Base-by-base conservation (phyloP, 2,113 vertebrate species). In the Lanius collurio region DNA sequence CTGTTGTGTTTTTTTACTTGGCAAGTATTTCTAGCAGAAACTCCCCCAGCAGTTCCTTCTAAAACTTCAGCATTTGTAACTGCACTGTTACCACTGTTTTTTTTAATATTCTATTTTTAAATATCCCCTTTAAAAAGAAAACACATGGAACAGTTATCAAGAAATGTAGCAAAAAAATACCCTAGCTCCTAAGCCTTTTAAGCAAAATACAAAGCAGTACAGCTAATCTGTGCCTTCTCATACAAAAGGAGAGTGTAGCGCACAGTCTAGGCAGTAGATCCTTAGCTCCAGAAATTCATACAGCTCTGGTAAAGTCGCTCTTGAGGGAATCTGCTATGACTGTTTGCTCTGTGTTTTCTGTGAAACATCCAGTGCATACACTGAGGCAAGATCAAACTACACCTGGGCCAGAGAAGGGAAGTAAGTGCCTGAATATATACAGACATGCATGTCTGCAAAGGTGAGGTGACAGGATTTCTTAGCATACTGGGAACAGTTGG, bases 91-190 rank as follows among this genome's bases (percentile, higher is more conserved):
- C 49, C 18, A 12, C 1, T 81, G 39, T 13, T 2, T n/a, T 83
- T 65, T 73, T 83, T 26, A 79, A 76, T 77, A n/a, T 21, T 85
- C 63, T 88, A 24, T 79, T 95, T 94, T 88, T 15, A 93, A 94
- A 60, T 64, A 27, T 74, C 39, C 28, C 42, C 46, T 88, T 77
- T 50, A 50, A 83, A 90, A 93, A 74, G 26, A 86, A 80, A 93
- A 70, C 46, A 37, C 27, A 16, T 49, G 15, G 10, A 83, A 60
- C 23, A 28, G 23, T 86, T 92, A 60, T 13, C 64, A 88, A 86
- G 47, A 94, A 92, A 33, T 82, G 37, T 57, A 69, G n/a, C 44
- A 82, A 65, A 87, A 79, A 53, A 11, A 1, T 71, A 31, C 33
- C 53, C 17, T 30, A 69, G 23, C n/a, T 56, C 41, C 42, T 69